Conservation (phyloP, 2,888 invertebrate species). For the Cryptus armator region DNA sequence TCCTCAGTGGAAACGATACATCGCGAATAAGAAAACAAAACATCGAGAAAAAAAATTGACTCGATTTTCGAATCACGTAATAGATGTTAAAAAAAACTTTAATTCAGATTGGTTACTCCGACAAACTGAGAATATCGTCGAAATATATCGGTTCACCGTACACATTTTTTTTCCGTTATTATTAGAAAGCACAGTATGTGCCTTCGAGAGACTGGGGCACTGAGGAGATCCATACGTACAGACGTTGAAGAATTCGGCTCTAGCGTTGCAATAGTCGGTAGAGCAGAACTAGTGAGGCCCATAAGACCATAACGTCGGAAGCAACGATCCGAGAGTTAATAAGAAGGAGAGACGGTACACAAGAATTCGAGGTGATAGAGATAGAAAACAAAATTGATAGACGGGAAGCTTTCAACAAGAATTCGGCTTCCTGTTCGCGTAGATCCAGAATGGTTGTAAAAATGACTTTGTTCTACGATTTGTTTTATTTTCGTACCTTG, state of each 20-base stretch:
- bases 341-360: constrained; percentile 25
- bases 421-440: constrained; percentile 52
- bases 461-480: neutral
- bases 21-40: no score
- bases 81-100: no score
- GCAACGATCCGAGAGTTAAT: constrained; percentile 67
- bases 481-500: neutral
- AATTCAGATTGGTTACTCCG: no score
- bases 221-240: neutral
- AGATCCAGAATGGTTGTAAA: neutral
- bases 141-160: no score
- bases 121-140: no score
- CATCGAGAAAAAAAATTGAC: no score
- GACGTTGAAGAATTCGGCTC: constrained; percentile 57
- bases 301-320: constrained; percentile 63
- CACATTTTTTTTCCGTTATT: neutral
- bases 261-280: constrained; percentile 59
- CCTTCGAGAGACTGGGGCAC: constrained; percentile 3
- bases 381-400: neutral
- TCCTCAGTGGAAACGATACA: no score
- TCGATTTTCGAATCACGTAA: no score
- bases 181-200: constrained; percentile 30
- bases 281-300: constrained; percentile 65
- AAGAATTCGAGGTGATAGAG: constrained; percentile 19
- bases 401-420: constrained; percentile 16